Evolutionary conservation across 1,140 invertebrate genomes (phyloP), one percentile per base, ranked within the genome.

Genomic region (Oscheius sp.): DNA sequence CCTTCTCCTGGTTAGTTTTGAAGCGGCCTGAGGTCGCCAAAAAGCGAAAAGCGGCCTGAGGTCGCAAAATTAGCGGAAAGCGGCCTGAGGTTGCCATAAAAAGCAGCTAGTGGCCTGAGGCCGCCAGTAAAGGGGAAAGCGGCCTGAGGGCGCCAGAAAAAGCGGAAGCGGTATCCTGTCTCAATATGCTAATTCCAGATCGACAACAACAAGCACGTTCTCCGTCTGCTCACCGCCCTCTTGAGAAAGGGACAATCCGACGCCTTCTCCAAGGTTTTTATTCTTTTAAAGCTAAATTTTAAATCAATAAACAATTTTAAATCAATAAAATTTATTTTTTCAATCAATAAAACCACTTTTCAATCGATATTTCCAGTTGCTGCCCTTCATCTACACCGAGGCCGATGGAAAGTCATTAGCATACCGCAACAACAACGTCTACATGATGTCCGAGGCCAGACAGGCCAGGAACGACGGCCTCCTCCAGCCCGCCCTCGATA

Each of bases 241-340:
- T 20, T 55, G 7, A 26, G 28, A 55, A 55, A 55, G 7, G 49
- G 49, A 7, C 7, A 20, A 23, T 26, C 7, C 23, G 49, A 55
- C 49, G 49, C 49, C 23, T 55, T 55, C 23, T 23, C 7, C 49
- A 55, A 55, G n/a, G n/a, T n/a, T n/a, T n/a, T n/a, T n/a, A n/a
- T n/a, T n/a, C n/a, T n/a, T n/a, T n/a, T n/a, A n/a, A n/a, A n/a
- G n/a, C n/a, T 42, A n/a, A 42, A 42, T 7, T 42, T 42, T 42
- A 42, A 42, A 10, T 42, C 7, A 10, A 42, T 42, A 42, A 42
- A 42, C 7, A 42, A 42, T 42, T n/a, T n/a, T 42, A n/a, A 42
- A 42, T 42, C 38, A 42, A 42, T 42, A 42, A 42, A 42, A 20
- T 55, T 55, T 55, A 55, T 55, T 55, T 20, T 55, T 7, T 55